Base-by-base conservation (phyloP, 2,797 vertebrate genomes). In the Vipera latastei region DNA sequence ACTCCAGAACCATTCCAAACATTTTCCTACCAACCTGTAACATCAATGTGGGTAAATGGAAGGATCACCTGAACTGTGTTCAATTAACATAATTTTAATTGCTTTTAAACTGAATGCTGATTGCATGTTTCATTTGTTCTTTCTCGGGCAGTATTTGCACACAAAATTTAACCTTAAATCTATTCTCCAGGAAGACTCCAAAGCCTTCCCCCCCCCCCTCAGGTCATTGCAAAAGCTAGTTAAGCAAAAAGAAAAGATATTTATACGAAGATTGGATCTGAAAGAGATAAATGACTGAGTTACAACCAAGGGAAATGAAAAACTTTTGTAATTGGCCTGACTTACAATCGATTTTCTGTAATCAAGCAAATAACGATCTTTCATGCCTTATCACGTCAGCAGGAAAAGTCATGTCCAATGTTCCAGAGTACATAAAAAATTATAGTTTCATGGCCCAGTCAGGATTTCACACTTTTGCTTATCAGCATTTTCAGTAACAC, bases 401-500 rank as follows among this genome's bases (percentile, higher is more conserved):
- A 94, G 20, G 55, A 90, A 85, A 95, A 93, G 55, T 48, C 92
- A 93, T 86, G 95, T 59, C 88, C 86, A 13, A 57, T 4, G n/a
- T 60, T 94, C 51, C 69, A 94, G 88, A 92, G 16, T 51, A 92
- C 87, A 93, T 94, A 94, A 93, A 93, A 91, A 93, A 86, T 3
- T 6, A 22, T 65, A 44, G n/a, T 91, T 95, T 94, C 61, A 91
- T 59, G 73, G 2, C 44, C 4, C 60, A 94, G 69, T 88, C 90
- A 90, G 53, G 73, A 53, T 60, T 86, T 86, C 89, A 85, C 32
- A 28, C 56, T 90, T 73, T 14, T 92, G 55, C 61, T 65, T 94
- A 95, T 93, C 86, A 61, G 89, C 85, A 94, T 93, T 94, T 94
- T 93, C 51, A 25, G 65, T 86, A 93, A 88, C 44, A 92, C n/a